A percentile compares a stretch with the other conserved stretches of the same genome.
These are phyloP conservation scores for Musca vetustissima DNA, from an alignment of 1,140 invertebrate species.

Conservation along the genomic window DNA sequence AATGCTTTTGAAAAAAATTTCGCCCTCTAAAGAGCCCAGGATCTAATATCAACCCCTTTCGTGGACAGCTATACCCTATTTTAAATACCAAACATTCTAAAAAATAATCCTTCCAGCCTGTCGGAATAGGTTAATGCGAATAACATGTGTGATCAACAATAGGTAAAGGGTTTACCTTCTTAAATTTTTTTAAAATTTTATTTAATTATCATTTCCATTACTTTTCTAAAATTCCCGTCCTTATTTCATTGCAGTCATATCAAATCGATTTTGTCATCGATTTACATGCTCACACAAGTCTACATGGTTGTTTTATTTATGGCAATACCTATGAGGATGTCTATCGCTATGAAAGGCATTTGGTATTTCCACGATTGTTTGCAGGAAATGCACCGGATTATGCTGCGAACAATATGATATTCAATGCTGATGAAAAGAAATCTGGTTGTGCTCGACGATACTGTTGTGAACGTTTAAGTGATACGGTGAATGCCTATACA, in stretches of 20 bases:
- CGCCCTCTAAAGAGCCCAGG: no score
- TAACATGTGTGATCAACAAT: no score
- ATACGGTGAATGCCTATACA: constrained; percentile 81
- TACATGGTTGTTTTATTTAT: constrained; percentile 92
- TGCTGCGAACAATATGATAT: constrained; percentile 78
- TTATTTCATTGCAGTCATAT: constrained; percentile 62
- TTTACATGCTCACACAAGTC: constrained; percentile 89
- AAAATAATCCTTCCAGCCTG: no score
- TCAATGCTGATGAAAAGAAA: constrained; percentile 85
- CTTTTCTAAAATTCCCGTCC: no score
- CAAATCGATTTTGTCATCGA: constrained; percentile 93
- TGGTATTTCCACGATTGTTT: constrained; percentile 88
- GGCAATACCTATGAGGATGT: constrained; percentile 95
- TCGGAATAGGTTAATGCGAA: no score
- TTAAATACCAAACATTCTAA: no score
- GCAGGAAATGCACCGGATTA: constrained; percentile 84
- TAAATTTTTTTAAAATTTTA: no score
- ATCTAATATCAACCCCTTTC: no score
- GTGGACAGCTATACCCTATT: no score
- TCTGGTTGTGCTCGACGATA: constrained; percentile 84
- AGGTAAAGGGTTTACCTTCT: no score
- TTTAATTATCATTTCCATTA: no score
- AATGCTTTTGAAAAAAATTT: no score
- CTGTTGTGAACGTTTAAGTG: constrained; percentile 67
- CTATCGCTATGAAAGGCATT: constrained; percentile 78